phyloP scores from a whole-genome alignment of 2,888 invertebrate genomes.

The Taphrorychus bicolor region DNA sequence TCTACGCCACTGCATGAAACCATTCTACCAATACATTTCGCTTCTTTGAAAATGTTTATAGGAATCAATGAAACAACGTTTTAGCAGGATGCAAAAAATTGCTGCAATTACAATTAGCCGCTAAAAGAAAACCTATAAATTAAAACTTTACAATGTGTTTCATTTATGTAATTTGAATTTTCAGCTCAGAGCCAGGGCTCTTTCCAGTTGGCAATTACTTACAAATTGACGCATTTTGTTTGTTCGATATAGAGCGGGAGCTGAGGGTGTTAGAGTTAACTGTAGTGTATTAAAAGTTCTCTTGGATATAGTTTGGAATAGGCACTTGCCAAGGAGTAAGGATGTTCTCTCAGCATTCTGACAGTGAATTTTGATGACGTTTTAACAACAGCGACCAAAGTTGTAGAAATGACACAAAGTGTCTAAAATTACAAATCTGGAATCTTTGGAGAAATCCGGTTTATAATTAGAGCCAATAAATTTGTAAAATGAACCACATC shows the following conservation, averaged over 20 bases:
- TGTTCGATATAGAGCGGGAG: constrained; percentile 22
- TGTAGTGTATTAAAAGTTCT: too few relatives aligned
- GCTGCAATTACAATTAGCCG: constrained; percentile 48
- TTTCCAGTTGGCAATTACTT: constrained; percentile 32
- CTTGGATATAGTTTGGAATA: too few relatives aligned
- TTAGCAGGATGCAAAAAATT: constrained; percentile 45
- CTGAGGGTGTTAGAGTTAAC: background rate
- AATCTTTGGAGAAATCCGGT: too few relatives aligned
- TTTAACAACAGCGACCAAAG: too few relatives aligned
- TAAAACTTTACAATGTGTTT: constrained; percentile 61
- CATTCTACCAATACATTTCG: background rate
- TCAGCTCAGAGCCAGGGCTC: constrained; percentile 48
- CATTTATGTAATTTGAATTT: constrained; percentile 62
- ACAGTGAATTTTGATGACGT: too few relatives aligned
- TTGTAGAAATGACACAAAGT: too few relatives aligned
- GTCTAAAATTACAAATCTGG: too few relatives aligned
- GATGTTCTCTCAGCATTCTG: too few relatives aligned
- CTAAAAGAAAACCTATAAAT: constrained; percentile 52
- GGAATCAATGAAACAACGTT: constrained; percentile 11
- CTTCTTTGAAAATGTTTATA: background rate
- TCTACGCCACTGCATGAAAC: background rate
- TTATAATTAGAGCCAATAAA: too few relatives aligned
- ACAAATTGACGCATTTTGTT: constrained; percentile 26
- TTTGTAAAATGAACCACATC: too few relatives aligned
- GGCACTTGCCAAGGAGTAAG: too few relatives aligned